Evolutionary conservation across 2,113 vertebrate genomes (phyloP), one percentile per base, ranked within the genome.

Genomic region (Calonectris borealis): DNA sequence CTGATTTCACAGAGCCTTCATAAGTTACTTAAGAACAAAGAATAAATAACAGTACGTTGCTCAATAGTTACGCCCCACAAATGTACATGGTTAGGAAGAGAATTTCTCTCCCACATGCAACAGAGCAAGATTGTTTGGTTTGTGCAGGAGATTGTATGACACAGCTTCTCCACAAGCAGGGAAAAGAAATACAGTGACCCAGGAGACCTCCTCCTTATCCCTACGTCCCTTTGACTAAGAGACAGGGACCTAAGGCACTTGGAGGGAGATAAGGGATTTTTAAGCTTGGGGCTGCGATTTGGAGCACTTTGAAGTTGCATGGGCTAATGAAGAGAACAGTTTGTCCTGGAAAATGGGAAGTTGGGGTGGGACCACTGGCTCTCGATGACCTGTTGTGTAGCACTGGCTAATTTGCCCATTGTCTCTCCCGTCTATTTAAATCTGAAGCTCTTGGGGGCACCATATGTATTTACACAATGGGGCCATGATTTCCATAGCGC

Each of bases 271-370:
- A 10, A 36, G n/a, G 72, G n/a, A 31, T 68, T 20, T 32, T 13
- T 12, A 22, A 61, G 62, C 2, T 1, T 24, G 83, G 49, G 68
- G 72, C 58, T 76, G 83, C 0, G 19, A 14, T 75, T 58, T 55
- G 90, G 65, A 91, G 84, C 81, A 21, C 87, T 82, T 83, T 42
- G 84, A 44, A 81, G 87, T 34, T 25, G 44, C 38, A 5, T 55
- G 83, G 69, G 87, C 92, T 71, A 21, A 51, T 38, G 84, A n/a
- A n/a, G 62, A 42, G 95, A 90, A 87, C 94, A 92, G 66, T 61
- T 61, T 95, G 93, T 96, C 57, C 94, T 68, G 88, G 81, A 77
- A 91, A 80, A 93, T 88, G 93, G 95, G 94, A 96, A 97, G 91
- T 77, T 6, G 32, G 94, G 93, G 89, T 86, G 96, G 93, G 96